Base-by-base conservation (phyloP, 2,888 invertebrate genomes). In the Elegia similella region DNA sequence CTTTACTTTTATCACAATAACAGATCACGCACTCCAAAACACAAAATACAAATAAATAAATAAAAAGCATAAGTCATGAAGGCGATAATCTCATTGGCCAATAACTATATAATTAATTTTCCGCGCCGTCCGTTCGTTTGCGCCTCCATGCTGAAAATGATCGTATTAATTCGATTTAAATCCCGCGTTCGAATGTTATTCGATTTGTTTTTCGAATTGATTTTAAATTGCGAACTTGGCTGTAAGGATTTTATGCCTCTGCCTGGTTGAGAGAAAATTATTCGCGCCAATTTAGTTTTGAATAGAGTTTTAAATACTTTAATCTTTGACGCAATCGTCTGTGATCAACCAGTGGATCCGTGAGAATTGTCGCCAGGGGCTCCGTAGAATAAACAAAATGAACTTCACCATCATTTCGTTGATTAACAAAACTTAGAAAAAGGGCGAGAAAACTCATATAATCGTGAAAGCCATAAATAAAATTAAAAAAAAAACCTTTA, bases 31-130 rank as follows among this genome's bases (percentile, higher is more conserved):
- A 54, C 6, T 30, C 29, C 43, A 12, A 30, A 44, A 10, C 32
- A 17, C 29, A 17, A 34, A 30, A 34, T 42, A 30, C 34, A 38
- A 30, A 34, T 42, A 42, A 29, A 15, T 46, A 48, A 57, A 34
- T 16, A 42, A 15, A 43, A 10, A 47, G 29, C 17, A n/a, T 12
- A 47, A 46, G 43, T 58, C 48, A 30, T 50, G 42, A 30, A 43
- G 30, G 15, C 48, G 59, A 61, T 61, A 60, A 67, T 65, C 58
- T 65, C 66, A 68, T 66, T 65, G 66, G 67, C 63, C 65, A 64
- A 55, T 64, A 56, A 60, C 58, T 62, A 59, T 58, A 63, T 68
- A 68, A 71, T 69, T 67, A 67, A 71, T 69, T 70, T 64, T 64
- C 60, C 63, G 60, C 47, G 8, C 63, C 66, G 69, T 64, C 69